Evolutionary conservation across 2,113 vertebrate genomes (phyloP).

Genomic region (Triplophysa siluroides): DNA sequence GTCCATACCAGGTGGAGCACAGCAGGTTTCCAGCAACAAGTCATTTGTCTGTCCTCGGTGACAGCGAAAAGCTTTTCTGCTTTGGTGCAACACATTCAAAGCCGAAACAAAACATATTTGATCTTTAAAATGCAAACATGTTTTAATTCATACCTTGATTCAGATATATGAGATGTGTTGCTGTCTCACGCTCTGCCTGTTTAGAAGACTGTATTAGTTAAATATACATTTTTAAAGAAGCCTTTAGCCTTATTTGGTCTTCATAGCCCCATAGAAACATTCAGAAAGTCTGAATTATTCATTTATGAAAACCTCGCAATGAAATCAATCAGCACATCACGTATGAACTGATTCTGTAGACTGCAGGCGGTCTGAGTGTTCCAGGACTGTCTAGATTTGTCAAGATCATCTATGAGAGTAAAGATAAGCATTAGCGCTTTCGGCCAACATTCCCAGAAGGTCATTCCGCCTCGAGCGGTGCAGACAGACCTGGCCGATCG

Average conservation of each 20-base stretch:
- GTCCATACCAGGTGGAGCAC: neutral
- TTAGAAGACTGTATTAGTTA: too few species aligned
- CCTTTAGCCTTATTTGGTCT: too few species aligned
- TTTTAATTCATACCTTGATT: too few species aligned
- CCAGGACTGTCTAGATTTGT: neutral
- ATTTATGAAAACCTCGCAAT: neutral
- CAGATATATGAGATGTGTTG: too few species aligned
- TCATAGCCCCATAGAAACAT: neutral
- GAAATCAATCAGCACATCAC: neutral
- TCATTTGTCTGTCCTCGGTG: too few species aligned
- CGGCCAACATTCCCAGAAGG: constrained; percentile 13
- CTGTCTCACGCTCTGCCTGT: too few species aligned
- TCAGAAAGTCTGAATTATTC: neutral
- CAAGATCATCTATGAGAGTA: neutral
- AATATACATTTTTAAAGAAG: too few species aligned
- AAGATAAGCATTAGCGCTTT: neutral
- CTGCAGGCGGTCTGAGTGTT: neutral
- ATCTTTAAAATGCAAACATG: neutral
- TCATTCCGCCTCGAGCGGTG: neutral
- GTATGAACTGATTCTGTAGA: neutral
- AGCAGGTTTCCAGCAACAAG: too few species aligned
- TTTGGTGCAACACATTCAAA: too few species aligned
- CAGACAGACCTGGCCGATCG: neutral
- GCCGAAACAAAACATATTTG: neutral
- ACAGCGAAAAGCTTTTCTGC: too few species aligned